Conservation (phyloP, 1,140 invertebrate genomes). For the Drosophila varians region DNA sequence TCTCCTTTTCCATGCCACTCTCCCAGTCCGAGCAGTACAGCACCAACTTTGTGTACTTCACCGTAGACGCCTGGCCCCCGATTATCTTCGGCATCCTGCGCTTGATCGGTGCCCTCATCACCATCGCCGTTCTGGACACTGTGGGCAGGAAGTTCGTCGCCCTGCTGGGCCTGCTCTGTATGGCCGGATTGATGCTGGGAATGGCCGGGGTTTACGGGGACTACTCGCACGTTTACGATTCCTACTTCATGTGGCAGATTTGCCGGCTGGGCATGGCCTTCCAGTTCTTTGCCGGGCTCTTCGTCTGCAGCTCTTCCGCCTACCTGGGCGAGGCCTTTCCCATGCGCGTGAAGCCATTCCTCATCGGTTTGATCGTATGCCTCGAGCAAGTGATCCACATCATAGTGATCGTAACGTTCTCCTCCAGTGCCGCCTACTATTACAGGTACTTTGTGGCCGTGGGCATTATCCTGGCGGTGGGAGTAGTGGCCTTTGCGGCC, state of each 20-base stretch:
- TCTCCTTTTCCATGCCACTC: constrained; percentile 62
- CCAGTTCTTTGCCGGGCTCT: constrained; percentile 72
- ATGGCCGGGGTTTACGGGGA: constrained; percentile 57
- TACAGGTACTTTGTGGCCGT: constrained; percentile 55
- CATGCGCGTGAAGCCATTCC: constrained; percentile 49
- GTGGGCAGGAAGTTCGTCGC: constrained; percentile 55
- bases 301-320: constrained; percentile 34
- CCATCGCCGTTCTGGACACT: constrained; percentile 40
- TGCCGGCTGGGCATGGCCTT: constrained; percentile 51
- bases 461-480: constrained; percentile 57
- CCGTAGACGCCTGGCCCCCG: constrained; percentile 29
- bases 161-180: constrained; percentile 53
- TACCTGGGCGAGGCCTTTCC: constrained; percentile 71
- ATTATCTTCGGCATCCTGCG: constrained; percentile 46
- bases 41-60: background rate
- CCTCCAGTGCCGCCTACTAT: background rate
- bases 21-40: constrained; percentile 13
- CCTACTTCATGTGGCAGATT: constrained; percentile 51
- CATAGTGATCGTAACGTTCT: constrained; percentile 51
- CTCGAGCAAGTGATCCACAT: constrained; percentile 69
- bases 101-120: constrained; percentile 40
- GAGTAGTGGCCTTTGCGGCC: constrained; percentile 41
- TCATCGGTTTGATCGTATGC: constrained; percentile 58
- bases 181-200: constrained; percentile 58
- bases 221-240: background rate